A percentile compares a stretch with the other conserved stretches of the same genome.
Conservation (phyloP, 2,888 invertebrate species). For the Cephus pygmeus region DNA sequence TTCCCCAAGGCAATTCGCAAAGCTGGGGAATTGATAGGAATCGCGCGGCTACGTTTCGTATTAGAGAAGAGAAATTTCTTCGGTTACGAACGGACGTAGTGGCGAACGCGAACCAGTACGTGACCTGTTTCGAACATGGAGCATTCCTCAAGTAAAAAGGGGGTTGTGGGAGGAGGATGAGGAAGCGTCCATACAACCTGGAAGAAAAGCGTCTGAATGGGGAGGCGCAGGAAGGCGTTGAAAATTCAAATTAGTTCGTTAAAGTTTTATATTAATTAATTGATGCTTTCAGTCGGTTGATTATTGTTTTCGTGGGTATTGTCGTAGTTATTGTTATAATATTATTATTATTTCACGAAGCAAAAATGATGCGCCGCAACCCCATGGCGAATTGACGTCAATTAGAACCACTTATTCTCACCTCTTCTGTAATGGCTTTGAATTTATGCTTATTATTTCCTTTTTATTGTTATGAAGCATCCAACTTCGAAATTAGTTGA, state of each 20-base stretch:
- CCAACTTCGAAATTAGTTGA: not conserved
- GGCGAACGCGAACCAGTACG: not conserved
- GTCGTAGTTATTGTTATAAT: not conserved
- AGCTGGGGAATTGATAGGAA: not conserved
- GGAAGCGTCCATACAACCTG: not conserved
- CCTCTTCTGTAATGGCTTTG: not conserved
- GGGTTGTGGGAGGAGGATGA: not conserved
- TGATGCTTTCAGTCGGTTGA: not conserved
- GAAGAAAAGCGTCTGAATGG: not conserved
- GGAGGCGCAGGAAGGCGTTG: not conserved
- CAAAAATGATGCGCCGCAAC: not conserved
- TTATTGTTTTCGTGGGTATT: not conserved
- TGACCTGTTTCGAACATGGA: constrained; percentile 3
- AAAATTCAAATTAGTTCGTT: not conserved
- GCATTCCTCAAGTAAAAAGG: not conserved
- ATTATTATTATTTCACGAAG: not conserved
- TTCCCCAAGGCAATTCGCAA: not conserved
- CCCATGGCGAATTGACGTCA: not conserved
- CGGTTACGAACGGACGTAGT: not conserved
- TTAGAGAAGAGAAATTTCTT: constrained; percentile 5
- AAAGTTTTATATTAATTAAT: not conserved
- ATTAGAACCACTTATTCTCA: not conserved
- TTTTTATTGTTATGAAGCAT: not conserved
- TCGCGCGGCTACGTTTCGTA: not conserved
- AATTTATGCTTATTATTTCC: not conserved